Evolutionary conservation across 2,888 invertebrate species (phyloP), one percentile per base, ranked within the genome.

Genomic region (Mesorhabditis sp.): DNA sequence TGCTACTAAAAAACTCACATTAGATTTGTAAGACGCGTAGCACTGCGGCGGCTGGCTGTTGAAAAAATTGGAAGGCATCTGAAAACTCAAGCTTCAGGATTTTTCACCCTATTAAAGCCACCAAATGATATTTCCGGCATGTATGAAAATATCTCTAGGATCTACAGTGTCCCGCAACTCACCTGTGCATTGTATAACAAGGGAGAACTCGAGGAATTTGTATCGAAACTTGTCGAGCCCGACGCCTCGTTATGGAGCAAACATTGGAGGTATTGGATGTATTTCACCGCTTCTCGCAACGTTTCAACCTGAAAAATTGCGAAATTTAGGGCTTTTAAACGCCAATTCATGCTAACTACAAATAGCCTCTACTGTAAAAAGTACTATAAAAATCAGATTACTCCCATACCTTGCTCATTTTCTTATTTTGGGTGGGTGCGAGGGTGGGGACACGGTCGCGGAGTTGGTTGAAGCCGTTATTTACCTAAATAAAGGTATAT

Each of bases 201-300:
- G 1, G 28, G 28, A 28, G 28, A 28, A 28, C 28, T 28, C 28
- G 28, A 28, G 28, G 28, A 28, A 28, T 28, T 28, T 28, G 28
- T 28, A 28, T 28, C 28, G 28, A 28, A 28, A 50, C n/a, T 50
- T n/a, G 58, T 13, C 58, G 58, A 50, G 58, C 10, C 58, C 7
- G 58, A 13, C 58, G 58, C n/a, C n/a, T 50, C 58, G 58, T 50
- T 10, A 43, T 72, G 74, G 7, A 77, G 71, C 13, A 74, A 63
- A 10, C 65, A 42, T 13, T 72, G 72, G n/a, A 77, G 72, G 43
- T 72, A 63, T 65, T 72, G 70, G 43, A 77, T 77, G 70, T 77
- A 77, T 6, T 70, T 68, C 50, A 72, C 73, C n/a, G 77, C 77
- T 64, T 77, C 76, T n/a, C 74, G 72, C 4, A 77, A 70, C 43